Conservation (phyloP, 2,888 invertebrate genomes). For the Rhagophthalmus giganteus region DNA sequence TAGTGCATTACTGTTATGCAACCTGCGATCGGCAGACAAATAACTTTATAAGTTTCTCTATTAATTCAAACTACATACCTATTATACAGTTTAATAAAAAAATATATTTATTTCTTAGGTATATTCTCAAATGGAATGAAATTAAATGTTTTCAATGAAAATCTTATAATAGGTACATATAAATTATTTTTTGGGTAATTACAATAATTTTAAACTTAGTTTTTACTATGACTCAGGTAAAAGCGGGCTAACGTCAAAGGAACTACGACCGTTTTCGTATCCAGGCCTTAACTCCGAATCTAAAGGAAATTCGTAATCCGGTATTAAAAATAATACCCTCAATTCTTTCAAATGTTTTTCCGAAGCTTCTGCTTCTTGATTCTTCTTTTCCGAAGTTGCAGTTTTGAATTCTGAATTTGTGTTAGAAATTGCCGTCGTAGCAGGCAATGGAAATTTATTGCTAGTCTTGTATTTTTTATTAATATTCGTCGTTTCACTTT, state of each 20-base stretch:
- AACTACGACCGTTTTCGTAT: constrained; percentile 50
- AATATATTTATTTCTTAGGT: no score
- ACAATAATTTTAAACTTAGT: no score
- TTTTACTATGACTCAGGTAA: constrained; percentile 1
- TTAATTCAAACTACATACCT: no score
- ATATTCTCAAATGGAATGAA: no score
- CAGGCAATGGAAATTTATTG: neutral
- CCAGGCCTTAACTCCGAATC: constrained; percentile 49
- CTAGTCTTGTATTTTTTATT: neutral
- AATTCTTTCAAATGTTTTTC: constrained; percentile 47
- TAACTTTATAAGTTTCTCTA: no score
- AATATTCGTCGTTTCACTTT: neutral
- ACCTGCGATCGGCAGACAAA: no score
- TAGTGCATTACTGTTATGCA: no score
- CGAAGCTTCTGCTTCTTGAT: neutral
- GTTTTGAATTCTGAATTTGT: neutral
- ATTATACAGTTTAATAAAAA: no score
- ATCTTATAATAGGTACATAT: no score
- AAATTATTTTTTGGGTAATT: no score
- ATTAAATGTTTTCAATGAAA: no score
- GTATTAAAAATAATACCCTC: constrained; percentile 50
- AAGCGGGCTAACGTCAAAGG: constrained; percentile 47
- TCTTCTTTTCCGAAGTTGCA: no score
- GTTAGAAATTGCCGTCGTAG: neutral
- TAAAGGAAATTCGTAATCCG: constrained; percentile 54